These are phyloP conservation scores for Actinemys pallida DNA, from an alignment of 2,113 vertebrate genomes.

Conservation along the genomic window DNA sequence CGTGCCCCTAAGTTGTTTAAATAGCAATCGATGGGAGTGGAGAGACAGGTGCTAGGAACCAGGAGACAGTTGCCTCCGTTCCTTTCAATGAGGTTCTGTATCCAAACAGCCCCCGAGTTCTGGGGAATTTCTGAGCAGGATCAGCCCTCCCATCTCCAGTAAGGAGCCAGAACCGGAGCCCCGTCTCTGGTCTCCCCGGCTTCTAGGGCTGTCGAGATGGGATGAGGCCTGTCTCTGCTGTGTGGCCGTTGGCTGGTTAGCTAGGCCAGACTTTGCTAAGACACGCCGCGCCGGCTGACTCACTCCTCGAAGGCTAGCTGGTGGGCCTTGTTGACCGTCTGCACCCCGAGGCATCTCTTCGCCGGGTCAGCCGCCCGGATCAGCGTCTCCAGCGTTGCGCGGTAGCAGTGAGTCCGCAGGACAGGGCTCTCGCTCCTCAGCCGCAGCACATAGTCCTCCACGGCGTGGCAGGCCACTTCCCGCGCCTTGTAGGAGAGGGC, in stretches of 20 bases:
- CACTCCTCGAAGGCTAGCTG: constrained; percentile 87
- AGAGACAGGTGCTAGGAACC: not conserved
- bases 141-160: not conserved
- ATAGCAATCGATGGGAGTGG: not conserved
- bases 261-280: not conserved
- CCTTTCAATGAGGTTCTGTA: not conserved
- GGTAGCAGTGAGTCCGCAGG: constrained; percentile 88
- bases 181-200: not conserved
- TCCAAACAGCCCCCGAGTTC: not conserved
- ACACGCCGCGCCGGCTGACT: constrained; percentile 28
- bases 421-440: constrained; percentile 69
- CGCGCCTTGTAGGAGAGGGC: constrained; percentile 89
- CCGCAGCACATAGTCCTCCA: constrained; percentile 85
- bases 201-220: too few relatives aligned
- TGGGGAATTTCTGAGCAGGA: not conserved
- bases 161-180: not conserved
- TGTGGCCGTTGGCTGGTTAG: fast-evolving
- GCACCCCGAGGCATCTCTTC: constrained; percentile 84
- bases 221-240: not conserved
- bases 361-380: constrained; percentile 79
- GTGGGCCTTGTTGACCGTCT: constrained; percentile 87
- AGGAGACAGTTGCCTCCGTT: not conserved
- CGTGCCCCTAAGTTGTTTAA: not conserved
- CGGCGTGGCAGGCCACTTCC: constrained; percentile 91
- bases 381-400: constrained; percentile 87